Percentiles rank a stretch among this genome's conserved stretches.
These are phyloP conservation scores for Holacanthella duospinosa DNA, from an alignment of 2,888 invertebrate genomes.

Conservation along the genomic window DNA sequence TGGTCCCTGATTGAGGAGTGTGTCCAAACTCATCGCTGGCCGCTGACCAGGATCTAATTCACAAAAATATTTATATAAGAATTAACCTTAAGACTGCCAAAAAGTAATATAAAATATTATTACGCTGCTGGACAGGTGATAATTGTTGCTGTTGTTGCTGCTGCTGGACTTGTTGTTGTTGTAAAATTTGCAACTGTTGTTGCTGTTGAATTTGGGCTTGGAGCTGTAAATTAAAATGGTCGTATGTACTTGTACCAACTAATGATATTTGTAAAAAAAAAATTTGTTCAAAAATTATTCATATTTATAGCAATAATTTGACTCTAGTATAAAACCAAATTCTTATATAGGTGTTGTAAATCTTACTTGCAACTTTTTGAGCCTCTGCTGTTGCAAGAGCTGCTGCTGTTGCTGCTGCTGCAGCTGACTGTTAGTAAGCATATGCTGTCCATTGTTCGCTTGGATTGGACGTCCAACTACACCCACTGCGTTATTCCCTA, in stretches of 20 bases:
- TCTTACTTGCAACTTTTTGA: constrained; percentile 4
- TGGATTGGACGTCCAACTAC: background rate
- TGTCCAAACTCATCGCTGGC: constrained; percentile 56
- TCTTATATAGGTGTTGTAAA: too few species aligned
- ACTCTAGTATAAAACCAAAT: too few species aligned
- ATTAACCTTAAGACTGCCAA: background rate
- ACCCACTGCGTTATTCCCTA: background rate
- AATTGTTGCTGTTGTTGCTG: constrained; percentile 22
- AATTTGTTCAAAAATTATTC: background rate
- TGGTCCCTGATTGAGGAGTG: constrained; percentile 63
- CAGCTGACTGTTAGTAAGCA: constrained; percentile 5
- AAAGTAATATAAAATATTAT: background rate
- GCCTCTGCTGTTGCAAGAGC: background rate
- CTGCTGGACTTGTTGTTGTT: constrained; percentile 33
- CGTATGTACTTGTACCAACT: background rate
- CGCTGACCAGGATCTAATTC: constrained; percentile 15
- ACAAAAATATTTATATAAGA: too few species aligned
- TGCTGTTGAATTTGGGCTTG: constrained; percentile 12
- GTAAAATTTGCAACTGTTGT: constrained; percentile 18
- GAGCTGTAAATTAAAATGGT: background rate
- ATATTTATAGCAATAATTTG: too few species aligned
- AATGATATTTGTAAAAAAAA: background rate
- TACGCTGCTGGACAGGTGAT: constrained; percentile 22
- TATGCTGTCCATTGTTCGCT: background rate
- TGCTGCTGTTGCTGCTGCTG: background rate